Evolutionary conservation across 1,140 invertebrate genomes (phyloP).

Genomic region (Micrasema minimum): DNA sequence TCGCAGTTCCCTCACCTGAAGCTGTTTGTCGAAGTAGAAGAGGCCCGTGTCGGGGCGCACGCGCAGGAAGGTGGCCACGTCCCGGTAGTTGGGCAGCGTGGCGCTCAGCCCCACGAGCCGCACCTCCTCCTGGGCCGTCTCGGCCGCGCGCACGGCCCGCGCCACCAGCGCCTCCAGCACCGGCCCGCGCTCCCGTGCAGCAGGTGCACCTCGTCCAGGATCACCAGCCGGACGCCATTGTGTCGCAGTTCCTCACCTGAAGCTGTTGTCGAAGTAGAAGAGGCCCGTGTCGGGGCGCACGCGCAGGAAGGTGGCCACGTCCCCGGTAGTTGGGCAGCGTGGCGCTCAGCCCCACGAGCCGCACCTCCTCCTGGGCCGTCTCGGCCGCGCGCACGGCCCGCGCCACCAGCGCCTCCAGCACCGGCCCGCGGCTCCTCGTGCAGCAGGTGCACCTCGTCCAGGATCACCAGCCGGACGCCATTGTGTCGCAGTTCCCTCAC

Average conservation of each 20-base stretch:
- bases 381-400: slow-evolving; percentile 94
- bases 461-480: slow-evolving; percentile 95
- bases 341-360: slow-evolving; percentile 95
- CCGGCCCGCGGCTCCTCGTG: slow-evolving; percentile 98
- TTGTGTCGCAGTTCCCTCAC: slow-evolving; percentile 51
- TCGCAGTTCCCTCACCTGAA: too few species aligned
- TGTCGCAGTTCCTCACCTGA: too few species aligned
- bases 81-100: slow-evolving; percentile 97
- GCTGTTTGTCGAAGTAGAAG: too few species aligned
- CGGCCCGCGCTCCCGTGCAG: slow-evolving; percentile 97
- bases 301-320: slow-evolving; percentile 94
- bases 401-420: slow-evolving; percentile 95
- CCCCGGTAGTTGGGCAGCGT: slow-evolving; percentile 98
- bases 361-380: slow-evolving; percentile 94
- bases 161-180: slow-evolving; percentile 97
- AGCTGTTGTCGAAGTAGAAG: slow-evolving; percentile 99
- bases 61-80: slow-evolving; percentile 94
- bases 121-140: slow-evolving; percentile 96
- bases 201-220: slow-evolving; percentile 99
- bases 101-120: slow-evolving; percentile 95
- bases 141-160: slow-evolving; percentile 91
- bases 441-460: slow-evolving; percentile 98
- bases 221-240: slow-evolving; percentile 94
- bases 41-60: too few species aligned
- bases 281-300: slow-evolving; percentile 90